These are phyloP conservation scores for Camelus bactrianus DNA, from an alignment of 2,113 vertebrate species.

Conservation along the genomic window DNA sequence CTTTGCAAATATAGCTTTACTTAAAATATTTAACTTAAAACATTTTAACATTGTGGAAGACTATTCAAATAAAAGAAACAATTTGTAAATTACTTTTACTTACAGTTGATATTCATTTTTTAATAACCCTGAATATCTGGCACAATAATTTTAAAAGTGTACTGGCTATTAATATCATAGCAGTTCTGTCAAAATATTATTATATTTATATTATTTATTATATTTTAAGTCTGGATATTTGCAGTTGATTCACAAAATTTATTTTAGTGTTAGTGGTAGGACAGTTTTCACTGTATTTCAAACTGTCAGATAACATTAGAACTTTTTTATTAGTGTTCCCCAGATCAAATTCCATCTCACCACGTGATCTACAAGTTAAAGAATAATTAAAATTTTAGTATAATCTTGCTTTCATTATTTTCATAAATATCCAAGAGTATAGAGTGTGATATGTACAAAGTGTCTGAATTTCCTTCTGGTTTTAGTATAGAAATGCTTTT, in stretches of 20 bases:
- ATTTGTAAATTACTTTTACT: background rate
- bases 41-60: background rate
- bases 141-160: background rate
- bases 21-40: background rate
- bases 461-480: background rate
- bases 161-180: background rate
- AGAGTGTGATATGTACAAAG: background rate
- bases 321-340: background rate
- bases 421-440: background rate
- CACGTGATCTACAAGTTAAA: background rate
- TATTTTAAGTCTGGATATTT: background rate
- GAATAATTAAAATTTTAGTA: background rate
- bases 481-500: background rate
- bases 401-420: background rate
- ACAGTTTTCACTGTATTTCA: background rate
- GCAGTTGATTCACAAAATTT: background rate
- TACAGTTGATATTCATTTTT: background rate
- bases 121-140: background rate
- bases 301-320: background rate
- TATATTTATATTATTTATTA: background rate
- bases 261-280: background rate
- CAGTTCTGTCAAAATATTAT: background rate
- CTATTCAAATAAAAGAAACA: background rate
- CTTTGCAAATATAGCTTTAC: background rate
- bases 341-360: background rate